A percentile compares a stretch with the other conserved stretches of the same genome.
Conservation (phyloP, 2,888 invertebrate species). For the Mamestra brassicae region DNA sequence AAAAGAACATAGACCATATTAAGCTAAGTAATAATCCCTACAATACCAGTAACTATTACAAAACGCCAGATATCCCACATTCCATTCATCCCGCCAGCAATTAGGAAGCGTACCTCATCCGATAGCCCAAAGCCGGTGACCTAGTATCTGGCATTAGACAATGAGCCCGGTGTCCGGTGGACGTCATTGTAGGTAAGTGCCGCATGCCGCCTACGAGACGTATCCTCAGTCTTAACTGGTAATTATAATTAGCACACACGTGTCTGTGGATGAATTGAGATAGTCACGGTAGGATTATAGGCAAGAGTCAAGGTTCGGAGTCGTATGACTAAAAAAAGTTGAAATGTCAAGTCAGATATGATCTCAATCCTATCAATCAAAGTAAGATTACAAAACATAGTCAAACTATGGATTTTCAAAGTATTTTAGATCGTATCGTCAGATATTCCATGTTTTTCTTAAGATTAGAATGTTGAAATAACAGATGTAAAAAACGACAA, state of each 20-base stretch:
- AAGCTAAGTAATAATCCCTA: not conserved
- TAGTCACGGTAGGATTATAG: not conserved
- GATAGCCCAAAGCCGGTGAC: conserved; percentile 68
- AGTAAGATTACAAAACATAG: not conserved
- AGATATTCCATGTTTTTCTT: too few relatives aligned
- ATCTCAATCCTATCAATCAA: not conserved
- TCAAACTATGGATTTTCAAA: not conserved
- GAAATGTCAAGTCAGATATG: not conserved
- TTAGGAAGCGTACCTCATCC: conserved; percentile 49
- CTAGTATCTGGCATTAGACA: conserved; percentile 72
- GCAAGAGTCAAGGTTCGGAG: not conserved
- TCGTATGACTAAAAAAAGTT: not conserved
- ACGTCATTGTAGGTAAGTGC: conserved; percentile 57
- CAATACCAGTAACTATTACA: not conserved
- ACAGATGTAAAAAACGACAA: not conserved
- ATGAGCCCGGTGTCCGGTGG: conserved; percentile 71
- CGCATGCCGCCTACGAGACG: conserved; percentile 59
- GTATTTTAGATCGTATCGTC: too few relatives aligned
- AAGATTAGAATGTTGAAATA: not conserved
- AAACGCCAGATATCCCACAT: conserved; percentile 17
- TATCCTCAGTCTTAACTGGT: conserved; percentile 67
- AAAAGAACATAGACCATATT: not conserved
- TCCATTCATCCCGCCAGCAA: conserved; percentile 19
- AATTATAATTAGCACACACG: conserved; percentile 64
- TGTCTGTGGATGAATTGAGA: conserved; percentile 13